Base-by-base conservation (phyloP, 2,888 invertebrate genomes). In the Chloroclystis v-ata region DNA sequence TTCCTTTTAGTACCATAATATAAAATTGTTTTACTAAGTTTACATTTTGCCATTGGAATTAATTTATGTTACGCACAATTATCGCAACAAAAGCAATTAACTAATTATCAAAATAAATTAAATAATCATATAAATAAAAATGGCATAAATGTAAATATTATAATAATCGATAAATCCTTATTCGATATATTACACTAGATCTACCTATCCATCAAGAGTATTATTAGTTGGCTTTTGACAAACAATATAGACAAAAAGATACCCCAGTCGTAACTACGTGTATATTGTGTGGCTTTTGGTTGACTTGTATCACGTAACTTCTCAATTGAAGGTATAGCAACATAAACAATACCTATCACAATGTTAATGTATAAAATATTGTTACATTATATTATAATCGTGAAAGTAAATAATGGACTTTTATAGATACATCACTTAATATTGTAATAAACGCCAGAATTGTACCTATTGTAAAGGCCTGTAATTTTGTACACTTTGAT, bases 401-500 rank as follows among this genome's bases (percentile, higher is more conserved):
- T 62, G 58, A 59, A 63, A 57, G 66, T 75, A 67, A 66, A 67
- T 56, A 75, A 72, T 75, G 69, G 72, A 76, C 67, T 74, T 70
- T 66, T 65, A 65, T n/a, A n/a, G n/a, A n/a, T 72, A 70, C 65
- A 68, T 67, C 63, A 69, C 67, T 56, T 74, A 67, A 69, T 55
- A 67, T 71, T 61, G 59, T 59, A 67, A 65, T 70, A 72, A 60
- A 75, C 69, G 77, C 71, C 80, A 75, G 72, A 75, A 73, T 72
- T 65, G 70, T 73, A 75, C 64, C 68, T 75, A 75, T 67, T 80
- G 70, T 82, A 82, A 81, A 78, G 71, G 76, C 78, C 81, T 83
- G 85, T 81, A 83, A 82, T 85, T 86, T 85, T 85, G 78, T 85
- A 85, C 86, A 85, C 81, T 69, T 75, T 72, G 73, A 79, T 77